Evolutionary conservation across 2,888 invertebrate genomes (phyloP).

Genomic region (Sinodicranocentrus sp.): DNA sequence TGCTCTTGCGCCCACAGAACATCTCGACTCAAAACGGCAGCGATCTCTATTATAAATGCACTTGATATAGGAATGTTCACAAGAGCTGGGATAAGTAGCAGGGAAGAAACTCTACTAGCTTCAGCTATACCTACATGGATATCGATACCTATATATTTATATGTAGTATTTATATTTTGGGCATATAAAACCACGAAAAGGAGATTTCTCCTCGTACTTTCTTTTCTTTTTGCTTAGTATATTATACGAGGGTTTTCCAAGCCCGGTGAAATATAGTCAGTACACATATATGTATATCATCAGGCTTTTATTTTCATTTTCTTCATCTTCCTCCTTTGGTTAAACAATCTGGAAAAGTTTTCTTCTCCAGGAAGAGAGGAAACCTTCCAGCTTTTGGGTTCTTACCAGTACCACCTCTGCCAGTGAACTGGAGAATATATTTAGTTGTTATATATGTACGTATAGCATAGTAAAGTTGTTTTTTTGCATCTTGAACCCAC

Average conservation of each 20-base stretch:
- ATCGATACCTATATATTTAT: too few species aligned
- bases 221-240: background rate
- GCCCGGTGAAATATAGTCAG: background rate
- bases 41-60: slow-evolving; percentile 31
- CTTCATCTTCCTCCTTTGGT: too few species aligned
- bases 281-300: slow-evolving; percentile 3
- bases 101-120: background rate
- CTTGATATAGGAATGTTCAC: background rate
- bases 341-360: too few species aligned
- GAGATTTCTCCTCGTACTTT: slow-evolving; percentile 27
- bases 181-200: background rate
- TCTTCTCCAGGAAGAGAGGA: too few species aligned
- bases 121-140: too few species aligned
- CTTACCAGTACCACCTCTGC: too few species aligned
- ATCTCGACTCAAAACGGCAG: slow-evolving; percentile 48
- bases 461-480: too few species aligned
- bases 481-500: too few species aligned
- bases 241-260: background rate
- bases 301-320: background rate
- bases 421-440: too few species aligned
- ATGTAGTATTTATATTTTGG: too few species aligned
- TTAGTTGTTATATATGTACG: too few species aligned
- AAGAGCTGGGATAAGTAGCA: background rate
- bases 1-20: slow-evolving; percentile 68
- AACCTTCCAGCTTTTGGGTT: too few species aligned